phyloP scores from a whole-genome alignment of 2,888 invertebrate species.

The Diarsia brunnea region DNA sequence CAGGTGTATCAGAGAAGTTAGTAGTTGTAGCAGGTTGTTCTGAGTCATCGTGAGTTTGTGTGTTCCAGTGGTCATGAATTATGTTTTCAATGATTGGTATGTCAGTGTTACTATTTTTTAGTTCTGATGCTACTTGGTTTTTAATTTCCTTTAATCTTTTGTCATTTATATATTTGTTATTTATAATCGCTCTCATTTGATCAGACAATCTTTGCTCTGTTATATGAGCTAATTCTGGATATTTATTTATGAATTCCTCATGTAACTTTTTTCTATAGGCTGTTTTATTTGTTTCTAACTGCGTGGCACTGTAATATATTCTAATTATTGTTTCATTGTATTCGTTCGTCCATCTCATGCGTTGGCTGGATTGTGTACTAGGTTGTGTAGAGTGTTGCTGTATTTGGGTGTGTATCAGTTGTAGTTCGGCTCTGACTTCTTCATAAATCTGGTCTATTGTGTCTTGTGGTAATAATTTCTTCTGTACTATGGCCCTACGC shows the following conservation, averaged over 20 bases:
- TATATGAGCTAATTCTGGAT: too few species aligned
- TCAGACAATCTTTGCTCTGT: too few species aligned
- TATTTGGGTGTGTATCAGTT: too few species aligned
- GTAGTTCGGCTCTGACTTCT: too few species aligned
- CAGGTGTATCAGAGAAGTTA: neutral
- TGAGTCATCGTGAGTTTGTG: too few species aligned
- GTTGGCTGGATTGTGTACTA: neutral
- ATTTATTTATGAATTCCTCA: neutral
- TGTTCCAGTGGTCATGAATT: too few species aligned
- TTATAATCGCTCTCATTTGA: too few species aligned
- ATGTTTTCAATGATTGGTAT: neutral
- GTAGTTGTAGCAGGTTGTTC: neutral
- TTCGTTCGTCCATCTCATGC: neutral
- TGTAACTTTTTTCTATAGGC: neutral
- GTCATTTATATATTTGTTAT: too few species aligned
- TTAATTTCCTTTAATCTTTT: neutral
- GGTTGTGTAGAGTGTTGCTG: too few species aligned
- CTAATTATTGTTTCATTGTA: neutral
- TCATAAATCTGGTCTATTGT: too few species aligned
- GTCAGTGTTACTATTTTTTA: neutral
- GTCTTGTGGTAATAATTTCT: too few species aligned
- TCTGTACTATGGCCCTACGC: too few species aligned
- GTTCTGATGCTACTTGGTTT: neutral
- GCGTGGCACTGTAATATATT: neutral
- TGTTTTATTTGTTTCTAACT: neutral